These are phyloP conservation scores for Pegea sp. DNA, from an alignment of 23 tunicate genomes.

Conservation along the genomic window DNA sequence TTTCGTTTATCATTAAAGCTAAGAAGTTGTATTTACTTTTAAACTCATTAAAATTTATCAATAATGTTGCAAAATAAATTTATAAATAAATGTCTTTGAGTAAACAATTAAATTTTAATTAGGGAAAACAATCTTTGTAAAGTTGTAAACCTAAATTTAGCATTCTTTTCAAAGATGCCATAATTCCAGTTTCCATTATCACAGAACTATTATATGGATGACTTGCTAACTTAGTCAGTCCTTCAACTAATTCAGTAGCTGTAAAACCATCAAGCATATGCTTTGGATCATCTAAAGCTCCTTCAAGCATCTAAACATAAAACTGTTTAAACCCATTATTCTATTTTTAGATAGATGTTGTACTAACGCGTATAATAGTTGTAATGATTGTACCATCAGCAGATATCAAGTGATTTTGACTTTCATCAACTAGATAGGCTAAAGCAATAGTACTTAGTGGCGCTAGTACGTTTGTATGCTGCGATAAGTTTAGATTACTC, in stretches of 20 bases:
- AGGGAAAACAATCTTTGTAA: too few relatives aligned
- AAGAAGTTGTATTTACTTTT: background rate
- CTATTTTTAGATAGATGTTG: background rate
- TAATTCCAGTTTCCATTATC: conserved; percentile 19
- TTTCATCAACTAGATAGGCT: conserved; percentile 39
- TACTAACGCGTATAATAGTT: conserved; percentile 25
- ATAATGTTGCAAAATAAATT: background rate
- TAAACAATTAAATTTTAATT: background rate
- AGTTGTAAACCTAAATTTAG: conserved; percentile 31
- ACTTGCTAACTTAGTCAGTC: conserved; percentile 36
- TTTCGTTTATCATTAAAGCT: background rate
- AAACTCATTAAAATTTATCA: background rate
- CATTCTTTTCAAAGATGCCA: conserved; percentile 9
- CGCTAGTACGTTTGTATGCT: conserved; percentile 2
- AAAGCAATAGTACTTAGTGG: conserved; percentile 20
- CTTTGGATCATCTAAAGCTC: background rate
- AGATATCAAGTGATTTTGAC: conserved; percentile 29
- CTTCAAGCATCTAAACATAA: background rate
- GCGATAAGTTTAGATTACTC: too few relatives aligned
- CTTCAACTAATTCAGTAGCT: conserved; percentile 20
- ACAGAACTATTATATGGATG: conserved; percentile 25
- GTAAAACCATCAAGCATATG: conserved; percentile 27
- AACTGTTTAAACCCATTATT: background rate
- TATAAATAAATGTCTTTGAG: background rate
- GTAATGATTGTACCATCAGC: conserved; percentile 17